phyloP scores from a whole-genome alignment of 2,113 vertebrate species.

The Myotis lucifugus region DNA sequence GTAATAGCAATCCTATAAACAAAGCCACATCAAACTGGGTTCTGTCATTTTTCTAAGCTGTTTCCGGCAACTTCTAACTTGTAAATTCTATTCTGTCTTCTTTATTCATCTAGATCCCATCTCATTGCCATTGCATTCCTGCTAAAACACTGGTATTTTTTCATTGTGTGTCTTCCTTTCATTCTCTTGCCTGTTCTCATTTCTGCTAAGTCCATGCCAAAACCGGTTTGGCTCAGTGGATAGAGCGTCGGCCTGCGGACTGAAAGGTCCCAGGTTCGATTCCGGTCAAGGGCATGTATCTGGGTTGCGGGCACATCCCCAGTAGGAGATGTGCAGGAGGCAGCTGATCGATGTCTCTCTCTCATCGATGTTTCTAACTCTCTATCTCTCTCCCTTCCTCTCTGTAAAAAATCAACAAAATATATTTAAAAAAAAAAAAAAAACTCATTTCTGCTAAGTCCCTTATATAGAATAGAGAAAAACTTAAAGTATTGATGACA shows the following conservation, averaged over 20 bases:
- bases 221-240: no score
- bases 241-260: no score
- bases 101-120: neutral
- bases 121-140: neutral
- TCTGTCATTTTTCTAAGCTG: rapidly evolving
- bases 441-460: neutral
- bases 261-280: no score
- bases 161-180: neutral
- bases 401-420: no score
- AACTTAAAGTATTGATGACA: neutral
- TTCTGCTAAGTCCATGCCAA: neutral
- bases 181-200: neutral
- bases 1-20: neutral
- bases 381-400: no score
- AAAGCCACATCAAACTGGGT: no score
- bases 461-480: neutral
- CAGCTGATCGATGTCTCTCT: no score
- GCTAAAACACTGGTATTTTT: neutral
- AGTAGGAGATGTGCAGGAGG: no score
- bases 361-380: no score
- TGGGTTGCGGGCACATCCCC: no score
- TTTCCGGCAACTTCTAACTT: neutral
- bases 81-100: neutral
- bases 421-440: no score
- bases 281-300: no score